Evolutionary conservation across 2,888 invertebrate genomes (phyloP).

Genomic region (Lapara coniferarum): DNA sequence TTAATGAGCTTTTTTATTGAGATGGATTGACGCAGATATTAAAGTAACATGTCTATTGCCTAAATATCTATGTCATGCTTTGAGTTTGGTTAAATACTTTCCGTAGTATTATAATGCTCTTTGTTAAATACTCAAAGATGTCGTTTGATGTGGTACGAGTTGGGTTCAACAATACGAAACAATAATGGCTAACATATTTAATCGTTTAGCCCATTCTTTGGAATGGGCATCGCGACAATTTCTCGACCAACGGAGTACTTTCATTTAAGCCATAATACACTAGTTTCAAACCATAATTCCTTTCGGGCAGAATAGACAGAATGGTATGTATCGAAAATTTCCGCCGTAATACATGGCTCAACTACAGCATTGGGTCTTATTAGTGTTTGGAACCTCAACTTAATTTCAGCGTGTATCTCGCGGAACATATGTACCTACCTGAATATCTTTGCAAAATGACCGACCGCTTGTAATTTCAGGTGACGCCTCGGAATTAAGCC

Average conservation of each 20-base stretch:
- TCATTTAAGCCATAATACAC: background rate
- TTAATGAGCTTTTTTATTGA: too few species aligned
- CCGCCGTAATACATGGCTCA: background rate
- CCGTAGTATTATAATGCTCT: too few species aligned
- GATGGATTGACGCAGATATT: background rate
- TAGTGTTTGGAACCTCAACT: slow-evolving; percentile 4
- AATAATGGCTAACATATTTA: background rate
- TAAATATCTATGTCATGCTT: too few species aligned
- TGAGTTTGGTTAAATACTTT: too few species aligned
- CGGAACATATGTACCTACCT: slow-evolving; percentile 13
- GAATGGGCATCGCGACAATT: background rate
- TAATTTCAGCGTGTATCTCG: background rate
- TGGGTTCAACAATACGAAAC: background rate
- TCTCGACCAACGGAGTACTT: background rate
- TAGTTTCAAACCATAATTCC: slow-evolving; percentile 9
- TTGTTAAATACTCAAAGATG: too few species aligned
- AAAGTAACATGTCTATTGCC: too few species aligned
- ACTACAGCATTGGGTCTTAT: background rate
- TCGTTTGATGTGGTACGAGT: too few species aligned
- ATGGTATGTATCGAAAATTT: slow-evolving; percentile 2
- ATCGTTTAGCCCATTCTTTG: slow-evolving; percentile 4
- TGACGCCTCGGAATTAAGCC: slow-evolving; percentile 45
- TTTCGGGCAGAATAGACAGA: background rate
- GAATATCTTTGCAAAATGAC: slow-evolving; percentile 18
- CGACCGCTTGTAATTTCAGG: slow-evolving; percentile 36